Conservation (phyloP, 1,140 invertebrate genomes). For the Eufriesea mexicana region DNA sequence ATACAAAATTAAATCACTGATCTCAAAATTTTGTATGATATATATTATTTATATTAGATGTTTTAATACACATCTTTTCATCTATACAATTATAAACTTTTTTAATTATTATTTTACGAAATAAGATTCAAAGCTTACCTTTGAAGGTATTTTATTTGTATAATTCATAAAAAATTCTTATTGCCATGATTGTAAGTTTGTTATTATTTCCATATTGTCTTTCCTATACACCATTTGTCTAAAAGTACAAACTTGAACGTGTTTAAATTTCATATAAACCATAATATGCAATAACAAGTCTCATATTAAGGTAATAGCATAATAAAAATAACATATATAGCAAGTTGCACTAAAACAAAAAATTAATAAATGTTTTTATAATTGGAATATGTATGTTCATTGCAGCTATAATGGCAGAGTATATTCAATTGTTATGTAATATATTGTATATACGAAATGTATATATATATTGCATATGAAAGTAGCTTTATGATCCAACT, state of each 20-base stretch:
- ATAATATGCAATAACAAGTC: constrained; percentile 39
- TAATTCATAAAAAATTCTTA: constrained; percentile 5
- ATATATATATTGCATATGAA: background rate
- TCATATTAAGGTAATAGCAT: constrained; percentile 44
- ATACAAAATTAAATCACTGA: constrained; percentile 1
- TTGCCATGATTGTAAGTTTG: constrained; percentile 3
- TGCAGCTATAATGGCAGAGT: constrained; percentile 24
- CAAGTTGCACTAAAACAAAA: constrained; percentile 15
- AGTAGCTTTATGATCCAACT: background rate
- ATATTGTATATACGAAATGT: background rate
- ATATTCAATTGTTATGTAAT: background rate
- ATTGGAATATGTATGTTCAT: constrained; percentile 23
- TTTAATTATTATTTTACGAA: constrained; percentile 23
- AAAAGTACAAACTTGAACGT: constrained; percentile 1
- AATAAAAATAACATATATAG: constrained; percentile 28
- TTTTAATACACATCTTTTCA: background rate
- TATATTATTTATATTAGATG: no score
- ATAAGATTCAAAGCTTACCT: constrained; percentile 1
- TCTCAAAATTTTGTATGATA: background rate
- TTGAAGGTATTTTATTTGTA: background rate
- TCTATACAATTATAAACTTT: constrained; percentile 9
- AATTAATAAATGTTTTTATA: constrained; percentile 29
- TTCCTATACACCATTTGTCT: constrained; percentile 6
- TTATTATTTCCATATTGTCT: constrained; percentile 25
- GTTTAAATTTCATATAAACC: constrained; percentile 1